Base-by-base conservation (phyloP, 1,140 invertebrate species). In the Sitophilus oryzae region DNA sequence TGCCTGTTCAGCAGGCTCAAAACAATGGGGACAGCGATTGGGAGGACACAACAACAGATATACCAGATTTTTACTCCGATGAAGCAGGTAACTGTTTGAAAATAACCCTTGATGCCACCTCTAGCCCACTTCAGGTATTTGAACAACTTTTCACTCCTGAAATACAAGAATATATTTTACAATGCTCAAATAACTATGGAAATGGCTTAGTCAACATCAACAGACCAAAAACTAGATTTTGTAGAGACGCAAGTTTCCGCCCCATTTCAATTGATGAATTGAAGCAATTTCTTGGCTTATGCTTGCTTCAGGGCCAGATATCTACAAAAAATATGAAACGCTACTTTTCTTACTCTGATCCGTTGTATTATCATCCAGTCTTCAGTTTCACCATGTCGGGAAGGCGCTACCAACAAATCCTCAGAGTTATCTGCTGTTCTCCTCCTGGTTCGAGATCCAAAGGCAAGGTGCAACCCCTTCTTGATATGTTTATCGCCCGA, bases 321-420 rank as follows among this genome's bases (percentile, higher is more conserved):
- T n/a, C 15, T n/a, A 19, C 15, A 10, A 1, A 8, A 2, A 19
- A 22, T 23, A 42, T 41, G 10, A 15, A 16, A 15, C n/a, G n/a
- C n/a, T 14, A 52, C 2, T 25, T 52, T 20, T 43, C 20, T 41
- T 23, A 11, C 20, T 16, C 10, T 0, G 40, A 52, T 43, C 23
- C 49, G 1, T 23, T 42, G 9, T 42, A 43, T 25, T 51, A 42
- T 42, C 49, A 43, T 51, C 38, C 21, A 18, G 20, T 51, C 3
- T 51, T 51, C 20, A 42, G 2, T 0, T 41, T 16, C 6, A 42
- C 23, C 14, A 51, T 51, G 25, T 23, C 37, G 16, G 49, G 22
- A 11, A 41, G 21, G n/a, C 6, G 49, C 3, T 51, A 16, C 19
- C 4, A 51, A 42, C 22, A 51, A 16, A 51, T 43, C n/a, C n/a